These are phyloP conservation scores for Corythaeola cristata DNA, from an alignment of 2,113 vertebrate species.

Conservation along the genomic window DNA sequence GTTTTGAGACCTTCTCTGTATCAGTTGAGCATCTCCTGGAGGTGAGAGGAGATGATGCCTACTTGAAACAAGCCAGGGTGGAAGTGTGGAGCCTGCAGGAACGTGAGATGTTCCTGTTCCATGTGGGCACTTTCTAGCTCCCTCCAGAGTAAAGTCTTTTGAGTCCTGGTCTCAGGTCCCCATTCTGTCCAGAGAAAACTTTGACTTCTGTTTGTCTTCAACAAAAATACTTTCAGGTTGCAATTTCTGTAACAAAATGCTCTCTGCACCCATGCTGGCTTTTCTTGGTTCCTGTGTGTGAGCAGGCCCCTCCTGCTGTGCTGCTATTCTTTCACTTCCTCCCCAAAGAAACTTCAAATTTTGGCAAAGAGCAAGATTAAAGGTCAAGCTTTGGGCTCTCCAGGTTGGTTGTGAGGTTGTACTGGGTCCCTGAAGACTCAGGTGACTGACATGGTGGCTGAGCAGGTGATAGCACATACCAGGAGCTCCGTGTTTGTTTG, in stretches of 20 bases:
- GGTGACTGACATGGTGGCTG: neutral
- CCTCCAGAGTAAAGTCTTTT: neutral
- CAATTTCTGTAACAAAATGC: neutral
- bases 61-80: neutral
- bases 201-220: neutral
- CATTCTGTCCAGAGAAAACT: rapidly evolving
- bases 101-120: neutral
- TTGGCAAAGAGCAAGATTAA: neutral
- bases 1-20: neutral
- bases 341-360: neutral
- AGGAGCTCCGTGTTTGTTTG: neutral
- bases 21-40: neutral
- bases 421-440: neutral
- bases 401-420: neutral
- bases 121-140: neutral
- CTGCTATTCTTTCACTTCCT: neutral
- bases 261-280: neutral
- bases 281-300: neutral
- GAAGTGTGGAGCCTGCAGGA: neutral
- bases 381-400: neutral
- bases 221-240: neutral
- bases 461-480: neutral
- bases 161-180: neutral
- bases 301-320: neutral
- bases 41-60: neutral